Evolutionary conservation across 2,888 invertebrate genomes (phyloP), one percentile per base, ranked within the genome.

Genomic region (Andricus quercusramuli): DNA sequence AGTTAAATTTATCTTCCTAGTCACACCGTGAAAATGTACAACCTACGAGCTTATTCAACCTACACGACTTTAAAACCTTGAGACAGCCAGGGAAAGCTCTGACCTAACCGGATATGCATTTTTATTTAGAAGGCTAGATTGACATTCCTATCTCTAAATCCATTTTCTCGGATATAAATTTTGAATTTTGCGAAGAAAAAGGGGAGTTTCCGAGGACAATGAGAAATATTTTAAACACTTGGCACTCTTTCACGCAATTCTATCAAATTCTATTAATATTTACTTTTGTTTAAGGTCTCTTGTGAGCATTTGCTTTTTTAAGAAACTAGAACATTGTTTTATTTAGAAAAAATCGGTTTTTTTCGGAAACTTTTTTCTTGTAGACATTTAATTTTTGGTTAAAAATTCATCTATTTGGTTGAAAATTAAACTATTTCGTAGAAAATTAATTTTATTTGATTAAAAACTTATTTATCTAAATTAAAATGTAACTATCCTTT

Each of bases 1-100:
- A 85, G 86, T 87, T 88, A 87, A 85, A 85, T 84, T 80, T 89
- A 89, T 89, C 86, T 82, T 86, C 83, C 82, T 83, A 84, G 87
- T 88, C 87, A 86, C 81, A 83, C 80, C 81, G 82, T 80, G 86
- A 86, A 84, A 84, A 82, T 83, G 85, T 85, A 79, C 88, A 85
- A 86, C 89, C 89, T 87, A 89, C 88, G 86, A 87, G 79, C 79
- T 74, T 79, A 80, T 64, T 64, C 64, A 64, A 29, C 89, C 89
- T 85, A 89, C 89, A 84, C 85, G 32, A 74, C 56, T 51, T 56
- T 37, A 59, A 74, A 74, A 74, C 74, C 74, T 74, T 74, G 74
- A 74, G 56, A 15, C 25, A 6, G 9, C 13, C 11, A 56, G 56
- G 56, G 74, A 74, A 74, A 74, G 56, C 74, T 74, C 51, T 64